Evolutionary conservation across 1,140 invertebrate species (phyloP), one percentile per base, ranked within the genome.

Genomic region (Hirudo medicinalis): DNA sequence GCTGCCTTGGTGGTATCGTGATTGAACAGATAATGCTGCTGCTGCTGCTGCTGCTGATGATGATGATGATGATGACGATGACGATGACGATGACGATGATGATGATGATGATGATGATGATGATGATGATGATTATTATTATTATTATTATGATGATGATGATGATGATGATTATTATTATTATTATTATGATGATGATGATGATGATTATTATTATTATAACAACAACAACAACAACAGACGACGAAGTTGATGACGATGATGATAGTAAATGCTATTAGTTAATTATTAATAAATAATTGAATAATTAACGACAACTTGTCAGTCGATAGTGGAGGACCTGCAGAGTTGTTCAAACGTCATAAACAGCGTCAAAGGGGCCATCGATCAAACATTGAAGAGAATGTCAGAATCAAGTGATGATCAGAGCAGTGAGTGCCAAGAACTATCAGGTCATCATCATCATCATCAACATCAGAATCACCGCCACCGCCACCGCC

Each of bases 281-380:
- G 9, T 57, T 57, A 57, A 57, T 36, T 36, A 36, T 36, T 36
- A 36, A 36, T 36, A 36, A 36, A 2, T 36, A 36, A 36, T 36
- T 36, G 6, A 36, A 5, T 49, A 15, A 13, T 63, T 32, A 32
- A 25, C 57, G 15, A 36, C 6, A 6, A 36, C 36, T 29, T 53
- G 13, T 53, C 49, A 70, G 69, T 70, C 69, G 29, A 70, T 70
- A 22, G 69, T 70, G 22, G 69, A 70, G 53, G 69, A 70, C 69
- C 53, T 70, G 8, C 69, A 70, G 43, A 70, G 32, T 53, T 70
- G 69, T 32, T 53, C 22, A 11, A 25, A 49, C 49, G 69, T 53
- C 19, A 70, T 70, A 36, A 54, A 22, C 53, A 70, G 69, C 43
- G 69, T 70, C 29, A 70, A 70, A 70, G 69, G 49, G 15, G 69